Evolutionary conservation across 2,797 vertebrate species (phyloP).

Genomic region (Alcedo quadribrachys): DNA sequence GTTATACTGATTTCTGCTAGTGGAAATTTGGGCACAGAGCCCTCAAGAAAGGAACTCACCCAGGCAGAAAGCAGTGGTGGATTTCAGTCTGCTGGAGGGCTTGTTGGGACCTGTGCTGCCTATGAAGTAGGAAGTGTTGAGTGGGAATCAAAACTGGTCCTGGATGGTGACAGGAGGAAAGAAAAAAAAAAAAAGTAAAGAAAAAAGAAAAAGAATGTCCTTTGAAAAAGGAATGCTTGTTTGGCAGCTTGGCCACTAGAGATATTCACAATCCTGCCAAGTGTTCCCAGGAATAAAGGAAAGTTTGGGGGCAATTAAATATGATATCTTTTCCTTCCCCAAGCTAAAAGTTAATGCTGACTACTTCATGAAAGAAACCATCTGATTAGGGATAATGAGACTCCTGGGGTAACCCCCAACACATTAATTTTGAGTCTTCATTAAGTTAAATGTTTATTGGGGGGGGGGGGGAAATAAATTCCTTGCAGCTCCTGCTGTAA

Average conservation of each 20-base stretch:
- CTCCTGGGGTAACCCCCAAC: slow-evolving; percentile 12
- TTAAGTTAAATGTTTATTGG: slow-evolving; percentile 55
- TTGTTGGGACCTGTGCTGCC: background rate
- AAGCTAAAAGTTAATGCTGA: slow-evolving; percentile 30
- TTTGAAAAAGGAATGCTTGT: slow-evolving; percentile 37
- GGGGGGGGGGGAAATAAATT: background rate
- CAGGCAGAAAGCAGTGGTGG: slow-evolving; percentile 17
- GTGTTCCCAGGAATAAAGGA: slow-evolving; percentile 18
- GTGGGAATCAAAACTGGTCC: slow-evolving; percentile 16
- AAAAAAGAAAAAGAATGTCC: background rate
- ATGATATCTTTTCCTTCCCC: slow-evolving; percentile 13
- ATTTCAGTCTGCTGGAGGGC: slow-evolving; percentile 36
- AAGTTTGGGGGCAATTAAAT: slow-evolving; percentile 46
- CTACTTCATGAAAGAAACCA: slow-evolving; percentile 40
- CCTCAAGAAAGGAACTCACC: slow-evolving; percentile 27
- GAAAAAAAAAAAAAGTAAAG: background rate
- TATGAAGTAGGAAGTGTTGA: slow-evolving; percentile 13
- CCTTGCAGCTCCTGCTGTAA: slow-evolving; percentile 1
- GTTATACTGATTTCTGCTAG: slow-evolving; percentile 16
- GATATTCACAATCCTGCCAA: slow-evolving; percentile 39
- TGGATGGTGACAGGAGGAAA: background rate
- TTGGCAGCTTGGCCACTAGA: slow-evolving; percentile 43
- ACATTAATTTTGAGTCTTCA: slow-evolving; percentile 30
- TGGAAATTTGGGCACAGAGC: slow-evolving; percentile 29
- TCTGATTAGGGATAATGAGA: slow-evolving; percentile 55